Conservation (phyloP, 1,140 invertebrate species). For the Drosophila sp. region DNA sequence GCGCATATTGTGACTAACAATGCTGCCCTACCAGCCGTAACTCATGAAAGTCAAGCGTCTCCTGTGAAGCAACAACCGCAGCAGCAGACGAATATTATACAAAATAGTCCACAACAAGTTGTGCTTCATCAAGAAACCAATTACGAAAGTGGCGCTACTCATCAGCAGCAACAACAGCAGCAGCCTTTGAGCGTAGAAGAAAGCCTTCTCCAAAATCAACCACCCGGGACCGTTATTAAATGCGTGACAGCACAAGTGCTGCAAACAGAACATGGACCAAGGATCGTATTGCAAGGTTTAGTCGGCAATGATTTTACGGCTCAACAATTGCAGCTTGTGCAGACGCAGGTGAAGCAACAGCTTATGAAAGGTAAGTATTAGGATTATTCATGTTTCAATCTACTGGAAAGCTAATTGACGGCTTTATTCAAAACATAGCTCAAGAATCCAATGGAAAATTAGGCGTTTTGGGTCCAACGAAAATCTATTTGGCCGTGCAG, state of each 20-base stretch:
- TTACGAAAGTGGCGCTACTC: slow-evolving; percentile 30
- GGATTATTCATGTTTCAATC: background rate
- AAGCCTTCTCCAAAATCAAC: slow-evolving; percentile 89
- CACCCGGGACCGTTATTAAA: slow-evolving; percentile 93
- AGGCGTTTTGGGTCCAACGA: slow-evolving; percentile 91
- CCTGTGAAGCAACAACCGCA: slow-evolving; percentile 50
- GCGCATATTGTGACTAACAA: slow-evolving; percentile 78
- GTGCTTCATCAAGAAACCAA: slow-evolving; percentile 53
- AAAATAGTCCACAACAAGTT: slow-evolving; percentile 65
- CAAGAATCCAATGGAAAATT: slow-evolving; percentile 92
- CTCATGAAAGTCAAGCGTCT: slow-evolving; percentile 62
- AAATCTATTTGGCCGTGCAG: slow-evolving; percentile 92
- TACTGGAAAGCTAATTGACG: background rate
- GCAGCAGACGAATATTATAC: slow-evolving; percentile 42
- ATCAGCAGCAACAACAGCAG: slow-evolving; percentile 43
- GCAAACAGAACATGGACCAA: slow-evolving; percentile 91
- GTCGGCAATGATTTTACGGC: slow-evolving; percentile 91
- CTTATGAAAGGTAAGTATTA: slow-evolving; percentile 88
- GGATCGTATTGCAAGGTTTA: slow-evolving; percentile 92
- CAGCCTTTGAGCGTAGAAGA: slow-evolving; percentile 86
- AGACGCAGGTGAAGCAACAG: slow-evolving; percentile 94
- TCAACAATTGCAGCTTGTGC: slow-evolving; percentile 90
- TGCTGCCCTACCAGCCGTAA: slow-evolving; percentile 34
- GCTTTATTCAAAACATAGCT: slow-evolving; percentile 83
- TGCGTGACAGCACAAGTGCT: slow-evolving; percentile 92